A percentile compares a stretch with the other conserved stretches of the same genome.
These are phyloP conservation scores for Mormyrops attenuatus DNA, from an alignment of 2,797 vertebrate genomes.

Conservation along the genomic window DNA sequence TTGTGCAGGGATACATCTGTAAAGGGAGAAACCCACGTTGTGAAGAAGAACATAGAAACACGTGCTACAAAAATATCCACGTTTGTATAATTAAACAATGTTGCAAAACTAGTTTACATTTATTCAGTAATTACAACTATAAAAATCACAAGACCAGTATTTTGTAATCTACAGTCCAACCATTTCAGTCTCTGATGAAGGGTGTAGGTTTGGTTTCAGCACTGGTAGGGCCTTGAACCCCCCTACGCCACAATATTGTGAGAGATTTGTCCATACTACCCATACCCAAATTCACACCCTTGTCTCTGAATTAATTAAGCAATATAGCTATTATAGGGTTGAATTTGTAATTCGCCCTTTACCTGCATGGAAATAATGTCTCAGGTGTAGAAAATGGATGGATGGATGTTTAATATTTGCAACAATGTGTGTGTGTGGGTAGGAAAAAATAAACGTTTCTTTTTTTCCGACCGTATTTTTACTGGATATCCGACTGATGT, in stretches of 20 bases:
- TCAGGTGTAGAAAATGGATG: not conserved
- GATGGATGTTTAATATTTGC: not conserved
- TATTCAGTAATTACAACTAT: not conserved
- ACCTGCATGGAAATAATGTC: not conserved
- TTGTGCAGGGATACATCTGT: slow-evolving; percentile 85
- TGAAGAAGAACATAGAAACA: not conserved
- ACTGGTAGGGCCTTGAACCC: not conserved
- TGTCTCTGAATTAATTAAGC: not conserved
- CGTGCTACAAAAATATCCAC: not conserved
- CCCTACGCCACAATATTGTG: not conserved
- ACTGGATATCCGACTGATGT: not conserved
- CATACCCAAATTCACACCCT: not conserved
- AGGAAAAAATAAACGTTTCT: not conserved
- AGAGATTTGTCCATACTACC: not conserved
- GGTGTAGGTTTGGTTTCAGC: not conserved
- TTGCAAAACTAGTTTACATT: not conserved
- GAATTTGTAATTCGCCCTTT: not conserved
- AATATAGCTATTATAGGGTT: not conserved
- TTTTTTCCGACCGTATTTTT: not conserved
- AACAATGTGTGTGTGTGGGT: not conserved
- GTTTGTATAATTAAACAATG: not conserved
- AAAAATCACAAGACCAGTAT: not conserved
- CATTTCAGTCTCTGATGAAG: not conserved
- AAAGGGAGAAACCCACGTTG: not conserved
- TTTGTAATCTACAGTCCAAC: not conserved